Percentiles rank a stretch among this genome's conserved stretches.
phyloP scores from a whole-genome alignment of 2,888 invertebrate species.

The Sphaerophoria rueppellii region DNA sequence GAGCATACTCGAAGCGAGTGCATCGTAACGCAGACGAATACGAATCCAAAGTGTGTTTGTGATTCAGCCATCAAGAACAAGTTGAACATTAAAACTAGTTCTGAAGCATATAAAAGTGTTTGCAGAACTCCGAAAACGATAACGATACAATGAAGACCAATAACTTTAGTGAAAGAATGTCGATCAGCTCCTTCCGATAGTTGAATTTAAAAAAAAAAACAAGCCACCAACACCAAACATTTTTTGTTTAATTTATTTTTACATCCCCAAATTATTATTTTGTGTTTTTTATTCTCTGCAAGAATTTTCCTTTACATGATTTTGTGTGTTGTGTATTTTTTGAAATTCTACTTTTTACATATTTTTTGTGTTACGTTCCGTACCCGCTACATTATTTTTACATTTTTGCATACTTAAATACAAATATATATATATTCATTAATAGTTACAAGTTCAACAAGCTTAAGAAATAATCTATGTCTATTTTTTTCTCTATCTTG shows the following conservation, averaged over 20 bases:
- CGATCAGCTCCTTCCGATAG: no score
- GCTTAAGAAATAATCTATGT: constrained; percentile 53
- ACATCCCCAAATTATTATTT: constrained; percentile 17
- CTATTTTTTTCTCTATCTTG: constrained; percentile 38
- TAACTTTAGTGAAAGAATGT: no score
- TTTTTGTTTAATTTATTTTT: not conserved
- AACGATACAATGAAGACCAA: no score
- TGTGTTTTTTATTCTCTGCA: not conserved
- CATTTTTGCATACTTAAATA: constrained; percentile 24
- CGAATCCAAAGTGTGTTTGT: no score
- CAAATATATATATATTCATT: constrained; percentile 36
- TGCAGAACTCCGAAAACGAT: no score
- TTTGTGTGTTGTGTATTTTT: not conserved
- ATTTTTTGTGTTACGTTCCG: no score
- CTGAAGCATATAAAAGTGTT: no score
- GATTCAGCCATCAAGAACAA: no score
- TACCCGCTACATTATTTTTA: not conserved
- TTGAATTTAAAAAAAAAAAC: no score
- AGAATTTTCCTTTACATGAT: not conserved
- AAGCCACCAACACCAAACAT: not conserved
- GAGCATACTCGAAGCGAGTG: no score
- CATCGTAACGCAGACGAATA: no score
- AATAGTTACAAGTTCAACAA: constrained; percentile 61
- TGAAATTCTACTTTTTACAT: not conserved
- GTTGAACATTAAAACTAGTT: no score